Percentiles rank a stretch among this genome's conserved stretches.
These are phyloP conservation scores for Helicorthomorpha holstii DNA, from an alignment of 1,140 invertebrate genomes.

Conservation along the genomic window DNA sequence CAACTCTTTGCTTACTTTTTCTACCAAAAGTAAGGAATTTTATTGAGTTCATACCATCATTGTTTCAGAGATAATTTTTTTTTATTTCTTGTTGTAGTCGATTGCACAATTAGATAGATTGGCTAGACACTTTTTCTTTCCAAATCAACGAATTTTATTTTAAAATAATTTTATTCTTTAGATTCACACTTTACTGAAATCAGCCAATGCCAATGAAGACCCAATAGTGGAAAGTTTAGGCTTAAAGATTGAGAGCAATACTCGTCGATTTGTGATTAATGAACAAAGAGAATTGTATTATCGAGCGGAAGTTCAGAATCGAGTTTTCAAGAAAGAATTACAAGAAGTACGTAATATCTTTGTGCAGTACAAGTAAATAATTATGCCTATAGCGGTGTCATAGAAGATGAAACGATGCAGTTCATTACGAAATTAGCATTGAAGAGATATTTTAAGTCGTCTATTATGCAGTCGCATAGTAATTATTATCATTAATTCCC, in stretches of 20 bases:
- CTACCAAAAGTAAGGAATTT: constrained; percentile 47
- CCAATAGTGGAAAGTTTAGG: constrained; percentile 73
- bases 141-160: too few relatives aligned
- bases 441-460: too few relatives aligned
- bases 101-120: not conserved
- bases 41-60: not conserved
- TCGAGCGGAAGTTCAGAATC: constrained; percentile 76
- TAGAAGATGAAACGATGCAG: too few relatives aligned
- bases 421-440: too few relatives aligned
- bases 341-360: constrained; percentile 12
- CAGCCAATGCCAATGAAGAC: constrained; percentile 34
- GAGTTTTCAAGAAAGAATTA: constrained; percentile 67
- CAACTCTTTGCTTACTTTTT: constrained; percentile 68
- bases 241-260: constrained; percentile 71
- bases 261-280: constrained; percentile 40
- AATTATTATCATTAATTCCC: too few relatives aligned
- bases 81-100: not conserved
- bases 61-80: not conserved
- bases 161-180: too few relatives aligned
- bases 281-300: constrained; percentile 53
- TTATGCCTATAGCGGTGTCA: too few relatives aligned
- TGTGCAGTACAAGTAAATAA: too few relatives aligned
- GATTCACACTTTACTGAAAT: too few relatives aligned
- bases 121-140: not conserved
- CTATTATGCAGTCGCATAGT: too few relatives aligned